Evolutionary conservation across 2,888 invertebrate genomes (phyloP).

Genomic region (Protonemura montana): DNA sequence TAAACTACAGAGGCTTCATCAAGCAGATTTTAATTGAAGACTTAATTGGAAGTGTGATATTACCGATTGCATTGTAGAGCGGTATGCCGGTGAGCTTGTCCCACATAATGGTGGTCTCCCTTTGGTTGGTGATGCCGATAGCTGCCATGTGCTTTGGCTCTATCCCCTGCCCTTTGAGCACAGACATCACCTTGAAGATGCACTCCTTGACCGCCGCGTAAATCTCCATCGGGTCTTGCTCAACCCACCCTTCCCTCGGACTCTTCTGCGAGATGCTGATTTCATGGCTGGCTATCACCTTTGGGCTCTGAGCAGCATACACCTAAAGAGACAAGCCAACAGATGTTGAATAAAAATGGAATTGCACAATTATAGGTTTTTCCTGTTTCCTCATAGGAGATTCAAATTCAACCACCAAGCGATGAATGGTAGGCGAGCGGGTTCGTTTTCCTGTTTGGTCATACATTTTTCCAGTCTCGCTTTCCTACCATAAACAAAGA

Average conservation of each 20-base stretch:
- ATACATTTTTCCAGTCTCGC: no score
- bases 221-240: constrained; percentile 89
- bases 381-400: no score
- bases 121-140: constrained; percentile 94
- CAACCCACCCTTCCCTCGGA: constrained; percentile 92
- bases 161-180: constrained; percentile 67
- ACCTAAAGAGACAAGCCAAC: constrained; percentile 63
- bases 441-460: no score
- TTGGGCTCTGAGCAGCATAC: constrained; percentile 77
- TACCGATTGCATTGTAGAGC: constrained; percentile 91
- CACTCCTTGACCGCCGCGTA: constrained; percentile 80
- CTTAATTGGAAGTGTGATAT: constrained; percentile 52
- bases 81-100: constrained; percentile 91
- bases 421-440: no score
- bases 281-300: constrained; percentile 81
- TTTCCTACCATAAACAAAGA: no score
- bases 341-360: no score
- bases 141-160: constrained; percentile 76
- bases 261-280: constrained; percentile 80
- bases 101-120: constrained; percentile 97
- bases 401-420: no score
- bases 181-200: constrained; percentile 76
- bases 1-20: not conserved
- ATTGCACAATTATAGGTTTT: no score
- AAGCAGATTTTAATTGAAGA: not conserved